phyloP scores from a whole-genome alignment of 2,888 invertebrate genomes.

The Apamea anceps region DNA sequence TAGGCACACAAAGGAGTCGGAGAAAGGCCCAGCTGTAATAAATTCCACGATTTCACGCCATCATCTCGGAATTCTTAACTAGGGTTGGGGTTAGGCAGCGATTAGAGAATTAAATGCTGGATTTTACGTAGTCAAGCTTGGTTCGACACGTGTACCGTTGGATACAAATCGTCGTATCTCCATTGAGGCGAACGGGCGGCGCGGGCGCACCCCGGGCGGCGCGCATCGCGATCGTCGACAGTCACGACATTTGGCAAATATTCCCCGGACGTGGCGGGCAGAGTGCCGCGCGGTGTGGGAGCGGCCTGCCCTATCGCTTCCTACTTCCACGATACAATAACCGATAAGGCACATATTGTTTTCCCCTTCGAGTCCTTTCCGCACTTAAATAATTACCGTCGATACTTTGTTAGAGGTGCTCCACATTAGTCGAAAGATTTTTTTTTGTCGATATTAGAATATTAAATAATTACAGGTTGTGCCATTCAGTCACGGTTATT shows the following conservation, averaged over 20 bases:
- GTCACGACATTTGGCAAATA: constrained; percentile 90
- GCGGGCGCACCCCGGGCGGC: constrained; percentile 87
- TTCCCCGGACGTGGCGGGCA: constrained; percentile 83
- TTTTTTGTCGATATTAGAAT: not conserved
- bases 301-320: constrained; percentile 88
- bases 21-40: constrained; percentile 55
- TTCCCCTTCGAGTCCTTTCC: constrained; percentile 58
- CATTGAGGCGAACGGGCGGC: constrained; percentile 82
- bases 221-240: constrained; percentile 88
- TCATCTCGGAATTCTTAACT: constrained; percentile 69
- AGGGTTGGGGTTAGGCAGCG: constrained; percentile 67
- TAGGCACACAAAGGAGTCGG: constrained; percentile 1
- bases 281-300: constrained; percentile 84
- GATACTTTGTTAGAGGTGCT: constrained; percentile 29
- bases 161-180: constrained; percentile 87
- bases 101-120: constrained; percentile 77
- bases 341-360: constrained; percentile 76
- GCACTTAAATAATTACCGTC: constrained; percentile 57
- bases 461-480: constrained; percentile 19
- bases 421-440: not conserved
- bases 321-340: constrained; percentile 86
- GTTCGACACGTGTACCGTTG: constrained; percentile 87
- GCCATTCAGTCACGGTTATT: constrained; percentile 9
- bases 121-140: constrained; percentile 76
- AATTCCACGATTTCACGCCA: constrained; percentile 73